A percentile compares a stretch with the other conserved stretches of the same genome.
These are phyloP conservation scores for Himantopus leucocephalus DNA, from an alignment of 2,113 vertebrate species.

Conservation along the genomic window DNA sequence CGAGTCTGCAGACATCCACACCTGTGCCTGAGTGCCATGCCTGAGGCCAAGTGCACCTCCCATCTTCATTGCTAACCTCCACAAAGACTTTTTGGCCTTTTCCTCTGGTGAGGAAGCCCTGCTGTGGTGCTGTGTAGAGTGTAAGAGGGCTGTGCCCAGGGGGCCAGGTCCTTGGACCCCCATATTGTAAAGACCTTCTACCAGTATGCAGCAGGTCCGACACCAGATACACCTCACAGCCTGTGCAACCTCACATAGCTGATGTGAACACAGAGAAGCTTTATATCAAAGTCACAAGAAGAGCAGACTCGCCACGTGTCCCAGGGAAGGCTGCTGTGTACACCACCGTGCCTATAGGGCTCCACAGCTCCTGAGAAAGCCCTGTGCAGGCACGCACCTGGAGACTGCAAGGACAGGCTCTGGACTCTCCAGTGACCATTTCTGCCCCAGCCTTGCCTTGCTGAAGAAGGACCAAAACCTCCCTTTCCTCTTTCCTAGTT, in stretches of 20 bases:
- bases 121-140: not conserved
- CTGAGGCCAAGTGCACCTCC: not conserved
- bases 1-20: not conserved
- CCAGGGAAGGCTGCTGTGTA: not conserved
- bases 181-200: not conserved
- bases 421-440: not conserved
- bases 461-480: not conserved
- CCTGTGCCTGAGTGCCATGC: not conserved
- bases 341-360: too few species aligned
- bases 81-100: not conserved
- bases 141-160: not conserved
- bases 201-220: not conserved
- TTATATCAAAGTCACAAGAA: not conserved
- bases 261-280: not conserved
- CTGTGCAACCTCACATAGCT: not conserved
- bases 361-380: not conserved
- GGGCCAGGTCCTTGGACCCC: not conserved
- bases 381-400: not conserved
- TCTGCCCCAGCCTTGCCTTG: not conserved
- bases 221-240: not conserved
- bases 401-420: not conserved
- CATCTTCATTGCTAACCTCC: not conserved
- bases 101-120: not conserved
- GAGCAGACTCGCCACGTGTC: rapidly evolving
- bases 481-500: not conserved